Conservation (phyloP, 2,888 invertebrate genomes). For the Zonitis immaculata region DNA sequence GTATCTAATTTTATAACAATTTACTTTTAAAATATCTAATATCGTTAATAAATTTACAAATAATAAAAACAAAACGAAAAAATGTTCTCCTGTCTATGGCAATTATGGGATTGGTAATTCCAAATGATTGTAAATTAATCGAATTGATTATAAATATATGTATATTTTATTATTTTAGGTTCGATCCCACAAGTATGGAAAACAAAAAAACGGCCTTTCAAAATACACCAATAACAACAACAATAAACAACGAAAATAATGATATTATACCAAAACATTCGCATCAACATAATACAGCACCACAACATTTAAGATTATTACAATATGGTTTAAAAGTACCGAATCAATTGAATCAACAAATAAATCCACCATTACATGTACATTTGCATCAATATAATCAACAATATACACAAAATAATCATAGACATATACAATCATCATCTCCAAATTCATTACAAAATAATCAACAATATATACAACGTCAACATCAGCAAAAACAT, state of each 20-base stretch:
- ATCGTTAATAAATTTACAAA: conserved; percentile 19
- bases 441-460: conserved; percentile 31
- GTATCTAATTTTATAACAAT: no score
- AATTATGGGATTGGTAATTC: conserved; percentile 53
- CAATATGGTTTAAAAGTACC: conserved; percentile 57
- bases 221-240: conserved; percentile 26
- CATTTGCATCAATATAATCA: conserved; percentile 41
- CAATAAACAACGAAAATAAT: conserved; percentile 32
- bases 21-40: conserved; percentile 4
- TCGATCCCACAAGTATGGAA: conserved; percentile 47
- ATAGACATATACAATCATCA: conserved; percentile 33
- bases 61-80: conserved; percentile 26
- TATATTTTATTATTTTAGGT: conserved; percentile 34
- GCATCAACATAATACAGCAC: conserved; percentile 55
- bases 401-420: conserved; percentile 29
- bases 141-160: background rate
- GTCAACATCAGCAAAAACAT: conserved; percentile 29
- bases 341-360: conserved; percentile 49
- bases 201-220: conserved; percentile 41
- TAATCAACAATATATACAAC: conserved; percentile 26
- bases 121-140: conserved; percentile 3
- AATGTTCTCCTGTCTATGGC: conserved; percentile 62
- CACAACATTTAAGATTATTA: conserved; percentile 53
- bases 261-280: conserved; percentile 50
- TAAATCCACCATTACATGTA: conserved; percentile 48